Conservation (phyloP, 2,797 vertebrate species). For the Sebastes cheni region DNA sequence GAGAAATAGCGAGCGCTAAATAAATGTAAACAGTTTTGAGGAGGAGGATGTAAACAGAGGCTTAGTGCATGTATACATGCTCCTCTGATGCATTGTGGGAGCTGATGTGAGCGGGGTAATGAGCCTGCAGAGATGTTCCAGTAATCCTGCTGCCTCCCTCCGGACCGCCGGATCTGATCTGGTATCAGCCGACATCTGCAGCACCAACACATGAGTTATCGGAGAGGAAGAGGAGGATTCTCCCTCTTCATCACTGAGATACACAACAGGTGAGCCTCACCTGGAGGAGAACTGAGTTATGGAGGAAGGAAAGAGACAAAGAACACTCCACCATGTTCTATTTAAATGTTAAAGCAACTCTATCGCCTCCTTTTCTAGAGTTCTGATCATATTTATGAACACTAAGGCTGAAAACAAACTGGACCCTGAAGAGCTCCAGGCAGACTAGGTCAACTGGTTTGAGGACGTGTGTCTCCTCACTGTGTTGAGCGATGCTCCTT, state of each 20-base stretch:
- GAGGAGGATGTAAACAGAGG: conserved; percentile 58
- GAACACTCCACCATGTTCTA: neutral
- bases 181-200: conserved; percentile 25
- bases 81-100: conserved; percentile 45
- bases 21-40: conserved; percentile 61
- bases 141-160: conserved; percentile 5
- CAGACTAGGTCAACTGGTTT: neutral
- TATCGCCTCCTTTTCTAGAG: neutral
- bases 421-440: neutral
- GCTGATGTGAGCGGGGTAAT: conserved; percentile 33
- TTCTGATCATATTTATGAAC: neutral
- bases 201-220: neutral
- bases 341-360: neutral
- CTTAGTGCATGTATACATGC: conserved; percentile 24
- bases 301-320: neutral
- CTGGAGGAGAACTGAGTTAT: neutral
- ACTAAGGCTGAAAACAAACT: neutral
- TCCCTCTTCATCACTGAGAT: neutral
- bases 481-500: no score
- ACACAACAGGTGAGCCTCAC: conserved; percentile 6
- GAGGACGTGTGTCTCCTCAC: no score
- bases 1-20: conserved; percentile 50
- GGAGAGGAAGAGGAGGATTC: conserved; percentile 13
- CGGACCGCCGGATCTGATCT: conserved; percentile 16
- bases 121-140: conserved; percentile 37